These are phyloP conservation scores for Adoxophyes honmai DNA, from an alignment of 1,140 invertebrate genomes.

Conservation along the genomic window DNA sequence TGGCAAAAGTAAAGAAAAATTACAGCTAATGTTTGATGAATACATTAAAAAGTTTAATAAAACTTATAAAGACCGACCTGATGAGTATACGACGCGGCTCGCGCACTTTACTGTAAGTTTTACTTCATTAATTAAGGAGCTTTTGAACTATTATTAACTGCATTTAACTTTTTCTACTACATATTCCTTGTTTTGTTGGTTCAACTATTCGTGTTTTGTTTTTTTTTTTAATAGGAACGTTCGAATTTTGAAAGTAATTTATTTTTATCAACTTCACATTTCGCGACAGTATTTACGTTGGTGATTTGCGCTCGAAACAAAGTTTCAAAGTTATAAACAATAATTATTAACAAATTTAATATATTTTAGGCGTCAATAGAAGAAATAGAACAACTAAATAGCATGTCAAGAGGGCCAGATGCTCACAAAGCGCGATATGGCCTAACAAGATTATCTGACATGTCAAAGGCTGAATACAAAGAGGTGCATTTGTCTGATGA, in stretches of 20 bases:
- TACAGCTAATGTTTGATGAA: constrained; percentile 77
- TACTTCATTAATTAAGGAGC: background rate
- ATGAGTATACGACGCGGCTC: constrained; percentile 79
- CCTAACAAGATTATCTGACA: constrained; percentile 85
- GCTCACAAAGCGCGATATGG: constrained; percentile 83
- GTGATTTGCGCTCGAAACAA: background rate
- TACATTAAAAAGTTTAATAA: constrained; percentile 84
- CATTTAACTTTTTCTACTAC: no score
- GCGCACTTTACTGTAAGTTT: constrained; percentile 81
- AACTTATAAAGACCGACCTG: constrained; percentile 78
- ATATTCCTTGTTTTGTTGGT: no score
- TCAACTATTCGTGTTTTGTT: no score
- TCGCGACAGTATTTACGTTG: no score
- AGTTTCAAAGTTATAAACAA: constrained; percentile 22
- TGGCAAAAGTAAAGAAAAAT: constrained; percentile 35
- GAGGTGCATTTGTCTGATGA: constrained; percentile 73
- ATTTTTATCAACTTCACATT: no score
- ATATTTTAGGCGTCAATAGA: constrained; percentile 78
- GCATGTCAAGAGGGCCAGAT: constrained; percentile 64
- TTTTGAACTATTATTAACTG: no score
- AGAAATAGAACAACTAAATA: constrained; percentile 81
- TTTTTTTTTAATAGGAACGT: no score
- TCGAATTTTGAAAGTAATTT: no score
- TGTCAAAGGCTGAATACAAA: constrained; percentile 84
- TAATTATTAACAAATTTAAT: constrained; percentile 18